Conservation (phyloP, 2,797 vertebrate species). For the Arctocebus calabarensis region DNA sequence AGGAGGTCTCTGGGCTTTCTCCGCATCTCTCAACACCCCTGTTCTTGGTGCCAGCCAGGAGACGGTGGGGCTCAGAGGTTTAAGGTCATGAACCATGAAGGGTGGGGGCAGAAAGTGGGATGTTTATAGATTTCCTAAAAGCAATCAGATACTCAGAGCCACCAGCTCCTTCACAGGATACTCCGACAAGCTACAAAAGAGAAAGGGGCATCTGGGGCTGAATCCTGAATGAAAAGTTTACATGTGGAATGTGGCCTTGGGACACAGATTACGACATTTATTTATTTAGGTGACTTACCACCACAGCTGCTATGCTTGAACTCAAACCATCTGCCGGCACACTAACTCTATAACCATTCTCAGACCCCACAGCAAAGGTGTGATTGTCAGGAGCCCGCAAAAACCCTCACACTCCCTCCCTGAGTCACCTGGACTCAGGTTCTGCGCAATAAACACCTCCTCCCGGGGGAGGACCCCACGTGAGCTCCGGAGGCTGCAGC, state of each 20-base stretch:
- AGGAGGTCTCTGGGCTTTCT: background rate
- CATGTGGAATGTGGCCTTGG: background rate
- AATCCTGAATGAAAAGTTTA: background rate
- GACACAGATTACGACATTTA: background rate
- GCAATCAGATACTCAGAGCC: background rate
- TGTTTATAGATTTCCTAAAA: slow-evolving; percentile 1
- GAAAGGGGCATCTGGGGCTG: background rate
- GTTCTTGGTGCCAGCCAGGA: background rate
- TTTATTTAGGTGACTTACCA: background rate
- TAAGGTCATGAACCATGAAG: background rate
- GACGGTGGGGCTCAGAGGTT: fast-evolving
- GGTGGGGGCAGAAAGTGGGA: background rate
- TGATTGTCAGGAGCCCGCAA: background rate
- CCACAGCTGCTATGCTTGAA: background rate
- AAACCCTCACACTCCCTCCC: background rate
- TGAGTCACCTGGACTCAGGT: background rate
- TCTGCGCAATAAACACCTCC: background rate
- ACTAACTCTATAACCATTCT: background rate
- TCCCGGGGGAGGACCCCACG: background rate
- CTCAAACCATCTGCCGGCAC: background rate
- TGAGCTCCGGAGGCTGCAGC: fast-evolving
- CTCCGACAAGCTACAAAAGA: too few relatives aligned
- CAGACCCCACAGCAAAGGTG: fast-evolving
- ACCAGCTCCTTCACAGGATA: background rate
- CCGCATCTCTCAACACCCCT: background rate